Evolutionary conservation across 2,888 invertebrate genomes (phyloP).

Genomic region (Lycocerus yunnanus): DNA sequence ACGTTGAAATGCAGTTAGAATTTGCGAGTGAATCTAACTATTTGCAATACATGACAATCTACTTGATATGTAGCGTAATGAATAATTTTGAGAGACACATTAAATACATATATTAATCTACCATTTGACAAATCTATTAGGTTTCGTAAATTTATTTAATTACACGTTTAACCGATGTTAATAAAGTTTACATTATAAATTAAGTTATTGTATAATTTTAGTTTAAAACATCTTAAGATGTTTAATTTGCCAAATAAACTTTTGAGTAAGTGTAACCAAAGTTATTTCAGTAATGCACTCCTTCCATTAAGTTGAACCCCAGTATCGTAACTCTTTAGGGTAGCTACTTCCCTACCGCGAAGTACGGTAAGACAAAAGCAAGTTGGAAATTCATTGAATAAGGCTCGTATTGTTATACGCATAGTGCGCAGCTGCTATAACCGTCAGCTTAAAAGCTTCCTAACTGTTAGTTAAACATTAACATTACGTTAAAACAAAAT

Average conservation of each 20-base stretch:
- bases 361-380: constrained; percentile 43
- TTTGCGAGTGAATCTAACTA: constrained; percentile 9
- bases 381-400: constrained; percentile 48
- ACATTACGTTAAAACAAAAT: constrained; percentile 4
- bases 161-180: background rate
- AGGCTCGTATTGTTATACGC: constrained; percentile 40
- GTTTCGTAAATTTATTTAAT: constrained; percentile 7
- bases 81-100: constrained; percentile 15
- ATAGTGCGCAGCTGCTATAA: constrained; percentile 44
- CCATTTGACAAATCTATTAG: constrained; percentile 15
- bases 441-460: constrained; percentile 31
- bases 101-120: background rate
- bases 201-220: background rate
- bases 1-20: constrained; percentile 8
- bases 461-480: constrained; percentile 22
- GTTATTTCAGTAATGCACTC: constrained; percentile 55
- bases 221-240: constrained; percentile 3
- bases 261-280: constrained; percentile 48
- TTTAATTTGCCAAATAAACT: constrained; percentile 11
- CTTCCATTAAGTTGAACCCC: constrained; percentile 46
- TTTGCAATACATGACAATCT: constrained; percentile 14
- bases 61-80: constrained; percentile 13
- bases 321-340: constrained; percentile 42
- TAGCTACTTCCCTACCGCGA: constrained; percentile 41
- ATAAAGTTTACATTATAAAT: background rate